phyloP scores from a whole-genome alignment of 2,888 invertebrate genomes.

The Lochmaea capreae region DNA sequence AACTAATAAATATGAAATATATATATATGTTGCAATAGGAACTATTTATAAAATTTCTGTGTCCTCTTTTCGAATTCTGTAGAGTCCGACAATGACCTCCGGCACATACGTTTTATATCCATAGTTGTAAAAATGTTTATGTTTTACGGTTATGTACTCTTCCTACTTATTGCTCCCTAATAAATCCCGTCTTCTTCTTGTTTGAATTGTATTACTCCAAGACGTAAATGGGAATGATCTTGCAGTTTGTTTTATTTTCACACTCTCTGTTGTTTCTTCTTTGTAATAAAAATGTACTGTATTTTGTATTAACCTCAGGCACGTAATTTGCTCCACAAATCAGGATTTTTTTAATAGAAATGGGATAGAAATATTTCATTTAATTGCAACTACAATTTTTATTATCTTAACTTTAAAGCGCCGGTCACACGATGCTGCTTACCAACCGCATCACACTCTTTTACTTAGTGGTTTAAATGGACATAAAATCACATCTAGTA shows the following conservation, averaged over 20 bases:
- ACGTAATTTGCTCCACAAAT: no score
- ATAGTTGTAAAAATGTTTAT: constrained; percentile 20
- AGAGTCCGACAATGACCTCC: not conserved
- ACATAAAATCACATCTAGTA: no score
- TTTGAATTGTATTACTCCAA: constrained; percentile 5
- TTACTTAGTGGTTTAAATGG: no score
- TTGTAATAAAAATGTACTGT: constrained; percentile 8
- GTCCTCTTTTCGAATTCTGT: not conserved
- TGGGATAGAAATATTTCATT: no score
- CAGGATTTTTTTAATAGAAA: no score
- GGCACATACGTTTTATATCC: constrained; percentile 20
- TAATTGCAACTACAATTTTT: no score
- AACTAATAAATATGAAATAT: not conserved
- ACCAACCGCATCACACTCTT: no score
- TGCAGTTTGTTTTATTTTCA: constrained; percentile 8
- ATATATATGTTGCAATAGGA: not conserved
- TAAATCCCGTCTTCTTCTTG: constrained; percentile 7
- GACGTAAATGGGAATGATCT: constrained; percentile 13
- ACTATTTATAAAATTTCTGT: not conserved
- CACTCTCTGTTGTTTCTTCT: not conserved
- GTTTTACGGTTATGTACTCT: constrained; percentile 15
- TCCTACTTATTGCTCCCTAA: constrained; percentile 19
- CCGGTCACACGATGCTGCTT: no score
- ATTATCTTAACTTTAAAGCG: no score
- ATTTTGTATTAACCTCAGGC: not conserved